Percentiles rank a stretch among this genome's conserved stretches.
phyloP scores from a whole-genome alignment of 2,888 invertebrate species.

The Rhyacophila evoluta region DNA sequence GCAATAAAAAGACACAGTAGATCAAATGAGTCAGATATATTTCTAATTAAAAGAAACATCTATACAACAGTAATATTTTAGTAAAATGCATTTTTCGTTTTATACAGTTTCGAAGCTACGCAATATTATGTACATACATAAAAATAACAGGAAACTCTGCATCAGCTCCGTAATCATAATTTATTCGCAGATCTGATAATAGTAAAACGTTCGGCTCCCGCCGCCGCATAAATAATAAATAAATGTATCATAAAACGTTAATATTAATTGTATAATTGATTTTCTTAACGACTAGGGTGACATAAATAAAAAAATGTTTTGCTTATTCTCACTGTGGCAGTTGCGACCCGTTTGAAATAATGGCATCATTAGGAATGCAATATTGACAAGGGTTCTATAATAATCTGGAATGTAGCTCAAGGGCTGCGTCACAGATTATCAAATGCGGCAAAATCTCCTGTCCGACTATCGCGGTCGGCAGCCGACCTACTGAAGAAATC shows the following conservation, averaged over 20 bases:
- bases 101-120: constrained; percentile 32
- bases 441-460: constrained; percentile 69
- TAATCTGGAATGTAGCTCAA: not conserved
- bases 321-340: not conserved
- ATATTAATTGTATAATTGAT: constrained; percentile 50
- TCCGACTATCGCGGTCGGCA: constrained; percentile 65
- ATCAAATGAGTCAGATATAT: constrained; percentile 52
- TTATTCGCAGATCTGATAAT: not conserved
- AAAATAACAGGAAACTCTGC: constrained; percentile 20
- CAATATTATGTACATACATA: not conserved
- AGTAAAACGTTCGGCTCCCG: not conserved
- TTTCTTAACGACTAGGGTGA: constrained; percentile 46
- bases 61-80: constrained; percentile 50
- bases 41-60: constrained; percentile 53
- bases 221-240: constrained; percentile 41
- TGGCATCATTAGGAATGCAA: not conserved
- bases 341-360: not conserved
- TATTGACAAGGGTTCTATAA: not conserved
- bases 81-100: constrained; percentile 43
- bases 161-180: not conserved
- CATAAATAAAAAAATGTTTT: constrained; percentile 36
- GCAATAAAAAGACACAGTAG: not conserved
- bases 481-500: constrained; percentile 81
- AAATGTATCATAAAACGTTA: constrained; percentile 47
- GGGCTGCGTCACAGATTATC: constrained; percentile 62